Conservation (phyloP, 2,797 vertebrate species). For the Paratrypauchen microcephalus region DNA sequence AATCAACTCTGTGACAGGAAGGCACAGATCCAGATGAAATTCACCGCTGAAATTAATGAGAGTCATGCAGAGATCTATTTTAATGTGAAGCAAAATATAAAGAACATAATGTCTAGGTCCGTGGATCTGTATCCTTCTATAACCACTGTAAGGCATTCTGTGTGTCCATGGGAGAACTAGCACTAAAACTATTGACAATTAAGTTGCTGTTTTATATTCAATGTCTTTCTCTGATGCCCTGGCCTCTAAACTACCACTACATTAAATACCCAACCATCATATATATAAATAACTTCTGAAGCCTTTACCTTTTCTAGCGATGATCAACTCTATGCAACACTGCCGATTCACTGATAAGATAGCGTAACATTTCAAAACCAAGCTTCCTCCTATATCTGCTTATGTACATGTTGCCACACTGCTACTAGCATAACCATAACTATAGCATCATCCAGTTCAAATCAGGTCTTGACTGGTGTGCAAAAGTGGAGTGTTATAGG, state of each 20-base stretch:
- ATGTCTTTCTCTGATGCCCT: constrained; percentile 3
- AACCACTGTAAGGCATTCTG: constrained; percentile 68
- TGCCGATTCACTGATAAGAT: constrained; percentile 32
- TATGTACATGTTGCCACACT: constrained; percentile 53
- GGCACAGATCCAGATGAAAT: constrained; percentile 54
- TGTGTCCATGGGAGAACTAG: constrained; percentile 31
- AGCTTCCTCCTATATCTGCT: constrained; percentile 40
- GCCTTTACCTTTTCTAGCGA: constrained; percentile 26
- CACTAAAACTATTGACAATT: constrained; percentile 30
- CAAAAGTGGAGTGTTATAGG: constrained; percentile 19
- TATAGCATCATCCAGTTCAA: constrained; percentile 14
- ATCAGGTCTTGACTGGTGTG: constrained; percentile 19
- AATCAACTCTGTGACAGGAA: constrained; percentile 38
- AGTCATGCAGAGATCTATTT: constrained; percentile 21
- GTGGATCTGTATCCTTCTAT: constrained; percentile 48
- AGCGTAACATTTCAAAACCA: constrained; percentile 57
- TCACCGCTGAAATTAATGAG: constrained; percentile 37
- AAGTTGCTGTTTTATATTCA: constrained; percentile 49
- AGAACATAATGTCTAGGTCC: constrained; percentile 59
- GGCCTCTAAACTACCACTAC: constrained; percentile 5
- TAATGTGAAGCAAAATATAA: constrained; percentile 33
- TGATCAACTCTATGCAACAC: constrained; percentile 26
- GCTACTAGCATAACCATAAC: constrained; percentile 36
- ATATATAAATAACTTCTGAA: constrained; percentile 26
- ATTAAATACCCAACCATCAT: background rate